Evolutionary conservation across 2,888 invertebrate genomes (phyloP).

Genomic region (Trisateles emortualis): DNA sequence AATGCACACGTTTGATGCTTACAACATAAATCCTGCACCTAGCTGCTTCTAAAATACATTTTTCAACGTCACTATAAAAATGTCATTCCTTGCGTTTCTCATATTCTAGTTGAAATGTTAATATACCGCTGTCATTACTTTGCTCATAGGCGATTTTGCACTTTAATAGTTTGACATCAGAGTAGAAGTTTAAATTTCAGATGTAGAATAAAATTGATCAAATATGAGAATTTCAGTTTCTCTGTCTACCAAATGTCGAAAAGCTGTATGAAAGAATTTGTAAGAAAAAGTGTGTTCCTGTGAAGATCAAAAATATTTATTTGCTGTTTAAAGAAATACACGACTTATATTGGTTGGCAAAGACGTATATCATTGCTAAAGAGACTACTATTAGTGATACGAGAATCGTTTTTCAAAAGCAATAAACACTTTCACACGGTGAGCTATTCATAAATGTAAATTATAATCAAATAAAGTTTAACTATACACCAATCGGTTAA

Average conservation of each 20-base stretch:
- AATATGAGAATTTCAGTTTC: slow-evolving; percentile 13
- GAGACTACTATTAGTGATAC: background rate
- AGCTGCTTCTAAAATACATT: slow-evolving; percentile 32
- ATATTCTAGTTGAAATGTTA: slow-evolving; percentile 38
- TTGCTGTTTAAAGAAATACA: background rate
- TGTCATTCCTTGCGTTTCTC: slow-evolving; percentile 38
- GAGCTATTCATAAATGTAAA: no score
- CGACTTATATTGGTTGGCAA: slow-evolving; percentile 3
- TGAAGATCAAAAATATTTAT: slow-evolving; percentile 1
- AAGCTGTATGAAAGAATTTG: slow-evolving; percentile 12
- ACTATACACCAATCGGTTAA: no score
- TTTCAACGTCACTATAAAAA: slow-evolving; percentile 47
- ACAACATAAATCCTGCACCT: slow-evolving; percentile 20
- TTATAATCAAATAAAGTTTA: no score
- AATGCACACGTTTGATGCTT: slow-evolving; percentile 1
- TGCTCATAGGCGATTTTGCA: slow-evolving; percentile 11
- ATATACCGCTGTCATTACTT: slow-evolving; percentile 26
- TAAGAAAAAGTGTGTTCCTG: slow-evolving; percentile 1
- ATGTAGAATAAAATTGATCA: slow-evolving; percentile 4
- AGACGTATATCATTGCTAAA: background rate
- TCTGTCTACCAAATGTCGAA: slow-evolving; percentile 14
- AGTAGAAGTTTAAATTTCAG: slow-evolving; percentile 8
- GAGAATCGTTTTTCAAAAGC: no score
- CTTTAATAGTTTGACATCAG: background rate
- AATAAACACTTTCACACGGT: no score